Percentiles rank a stretch among this genome's conserved stretches.
Evolutionary conservation across 2,113 vertebrate genomes (phyloP).

Genomic region (Monarcha castaneiventris): DNA sequence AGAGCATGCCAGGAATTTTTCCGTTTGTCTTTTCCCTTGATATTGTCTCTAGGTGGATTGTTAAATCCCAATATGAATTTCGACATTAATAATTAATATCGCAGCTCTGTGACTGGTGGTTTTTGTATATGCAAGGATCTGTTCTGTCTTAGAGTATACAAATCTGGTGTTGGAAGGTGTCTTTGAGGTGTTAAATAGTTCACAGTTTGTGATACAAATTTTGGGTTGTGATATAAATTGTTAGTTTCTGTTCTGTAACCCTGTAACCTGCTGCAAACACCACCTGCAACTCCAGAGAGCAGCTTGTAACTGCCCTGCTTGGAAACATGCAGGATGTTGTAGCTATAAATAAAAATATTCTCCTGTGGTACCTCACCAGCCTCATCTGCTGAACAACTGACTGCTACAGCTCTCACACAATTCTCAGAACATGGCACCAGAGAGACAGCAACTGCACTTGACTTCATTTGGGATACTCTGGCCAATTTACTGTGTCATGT

Average conservation of each 20-base stretch:
- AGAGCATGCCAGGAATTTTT: not conserved
- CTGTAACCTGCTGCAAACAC: not conserved
- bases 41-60: not conserved
- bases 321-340: not conserved
- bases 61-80: not conserved
- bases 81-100: not conserved
- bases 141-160: not conserved
- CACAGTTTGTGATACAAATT: not conserved
- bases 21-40: not conserved
- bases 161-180: not conserved
- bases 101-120: not conserved
- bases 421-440: rapidly evolving
- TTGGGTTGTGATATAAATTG: not conserved
- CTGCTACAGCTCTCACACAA: no score
- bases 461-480: not conserved
- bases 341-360: not conserved
- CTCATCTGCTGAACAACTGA: not conserved
- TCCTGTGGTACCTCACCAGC: not conserved
- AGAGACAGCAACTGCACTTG: not conserved
- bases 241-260: not conserved
- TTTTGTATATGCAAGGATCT: not conserved
- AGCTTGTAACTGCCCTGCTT: not conserved
- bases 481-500: not conserved
- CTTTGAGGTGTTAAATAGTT: not conserved
- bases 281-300: not conserved